Percentiles rank a stretch among this genome's conserved stretches.
These are phyloP conservation scores for Conopomorpha cramerella DNA, from an alignment of 1,140 invertebrate species.

Conservation along the genomic window DNA sequence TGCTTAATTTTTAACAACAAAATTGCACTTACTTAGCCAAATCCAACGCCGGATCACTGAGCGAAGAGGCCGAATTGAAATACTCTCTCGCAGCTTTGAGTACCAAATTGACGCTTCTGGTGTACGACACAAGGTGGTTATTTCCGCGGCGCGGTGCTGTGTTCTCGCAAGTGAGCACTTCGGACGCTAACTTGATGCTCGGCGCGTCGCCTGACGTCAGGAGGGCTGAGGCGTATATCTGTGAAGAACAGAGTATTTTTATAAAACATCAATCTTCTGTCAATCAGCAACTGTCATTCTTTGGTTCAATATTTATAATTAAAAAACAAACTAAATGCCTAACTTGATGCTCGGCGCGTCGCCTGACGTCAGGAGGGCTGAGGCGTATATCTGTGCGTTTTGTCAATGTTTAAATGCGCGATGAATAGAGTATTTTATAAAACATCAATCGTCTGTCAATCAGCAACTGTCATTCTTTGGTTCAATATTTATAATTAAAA, in stretches of 20 bases:
- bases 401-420: too few species aligned
- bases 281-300: too few species aligned
- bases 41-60: slow-evolving; percentile 28
- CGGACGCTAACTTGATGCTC: slow-evolving; percentile 22
- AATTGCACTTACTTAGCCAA: slow-evolving; percentile 27
- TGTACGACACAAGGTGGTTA: slow-evolving; percentile 12
- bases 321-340: slow-evolving; percentile 3
- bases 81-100: slow-evolving; percentile 26
- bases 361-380: slow-evolving; percentile 30
- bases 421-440: background rate
- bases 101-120: slow-evolving; percentile 17
- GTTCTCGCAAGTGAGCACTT: slow-evolving; percentile 16
- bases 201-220: slow-evolving; percentile 27
- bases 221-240: slow-evolving; percentile 37
- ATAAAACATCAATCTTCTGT: too few species aligned
- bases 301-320: too few species aligned
- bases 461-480: too few species aligned
- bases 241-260: background rate
- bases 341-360: slow-evolving; percentile 26
- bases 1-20: background rate
- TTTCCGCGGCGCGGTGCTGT: slow-evolving; percentile 1
- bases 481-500: slow-evolving; percentile 2
- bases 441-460: too few species aligned
- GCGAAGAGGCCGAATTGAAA: slow-evolving; percentile 32
- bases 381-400: slow-evolving; percentile 42